Evolutionary conservation across 2,797 vertebrate genomes (phyloP).

Genomic region (Sebastes nivosus): DNA sequence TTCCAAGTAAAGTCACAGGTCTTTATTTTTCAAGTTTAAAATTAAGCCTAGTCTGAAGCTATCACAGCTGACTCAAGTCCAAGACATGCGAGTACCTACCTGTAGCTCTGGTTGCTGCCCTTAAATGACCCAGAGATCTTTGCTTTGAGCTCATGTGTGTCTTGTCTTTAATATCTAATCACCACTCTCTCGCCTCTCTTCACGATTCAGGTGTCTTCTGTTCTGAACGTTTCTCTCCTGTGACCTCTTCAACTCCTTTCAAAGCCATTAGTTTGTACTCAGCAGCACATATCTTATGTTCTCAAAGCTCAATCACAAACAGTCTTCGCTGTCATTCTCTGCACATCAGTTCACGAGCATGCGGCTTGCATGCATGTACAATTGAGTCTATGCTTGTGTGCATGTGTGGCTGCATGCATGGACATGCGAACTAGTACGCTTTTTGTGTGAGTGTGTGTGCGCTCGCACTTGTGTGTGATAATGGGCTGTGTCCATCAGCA

Average conservation of each 20-base stretch:
- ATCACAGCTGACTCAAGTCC: background rate
- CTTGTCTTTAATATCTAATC: conserved; percentile 16
- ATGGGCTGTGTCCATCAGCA: conserved; percentile 74
- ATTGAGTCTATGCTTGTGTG: background rate
- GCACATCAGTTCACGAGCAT: conserved; percentile 14
- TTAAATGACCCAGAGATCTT: conserved; percentile 1
- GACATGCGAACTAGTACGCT: conserved; percentile 1
- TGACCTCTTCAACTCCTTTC: conserved; percentile 26
- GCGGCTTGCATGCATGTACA: background rate
- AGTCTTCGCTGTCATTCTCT: conserved; percentile 24
- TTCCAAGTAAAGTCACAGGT: background rate
- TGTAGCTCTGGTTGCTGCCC: background rate
- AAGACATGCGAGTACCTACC: background rate
- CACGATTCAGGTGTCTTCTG: conserved; percentile 13
- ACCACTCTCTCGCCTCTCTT: conserved; percentile 5
- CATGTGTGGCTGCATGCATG: conserved; percentile 13
- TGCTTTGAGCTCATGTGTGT: conserved; percentile 16
- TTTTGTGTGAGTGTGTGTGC: conserved; percentile 8
- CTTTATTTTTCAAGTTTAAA: background rate
- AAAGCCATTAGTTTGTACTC: conserved; percentile 41
- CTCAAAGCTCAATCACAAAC: conserved; percentile 29
- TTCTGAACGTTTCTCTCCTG: conserved; percentile 25
- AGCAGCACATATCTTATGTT: conserved; percentile 18
- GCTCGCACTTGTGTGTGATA: conserved; percentile 54
- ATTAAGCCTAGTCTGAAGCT: background rate